Evolutionary conservation across 2,113 vertebrate genomes (phyloP).

Genomic region (Hyperopisus bebe): DNA sequence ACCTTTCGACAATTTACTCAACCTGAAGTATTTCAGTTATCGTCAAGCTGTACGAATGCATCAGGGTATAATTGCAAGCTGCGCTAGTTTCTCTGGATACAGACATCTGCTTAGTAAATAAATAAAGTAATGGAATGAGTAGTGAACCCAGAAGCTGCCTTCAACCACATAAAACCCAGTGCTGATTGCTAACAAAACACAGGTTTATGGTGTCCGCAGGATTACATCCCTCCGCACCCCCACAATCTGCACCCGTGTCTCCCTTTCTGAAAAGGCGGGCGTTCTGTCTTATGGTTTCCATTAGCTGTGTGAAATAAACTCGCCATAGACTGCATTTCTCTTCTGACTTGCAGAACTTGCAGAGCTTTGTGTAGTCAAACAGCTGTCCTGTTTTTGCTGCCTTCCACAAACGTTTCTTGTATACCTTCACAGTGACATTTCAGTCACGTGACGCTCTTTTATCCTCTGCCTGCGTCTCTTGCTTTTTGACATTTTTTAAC

Average conservation of each 20-base stretch:
- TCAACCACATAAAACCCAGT: background rate
- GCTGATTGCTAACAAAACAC: conserved; percentile 18
- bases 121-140: background rate
- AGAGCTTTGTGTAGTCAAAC: no score
- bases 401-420: background rate
- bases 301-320: conserved; percentile 18
- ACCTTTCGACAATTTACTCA: background rate
- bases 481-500: no score
- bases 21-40: background rate
- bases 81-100: background rate
- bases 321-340: background rate
- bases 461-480: background rate
- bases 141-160: conserved; percentile 12
- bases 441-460: background rate
- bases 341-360: background rate
- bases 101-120: conserved; percentile 11
- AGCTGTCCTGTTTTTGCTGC: background rate
- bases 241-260: background rate
- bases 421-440: background rate
- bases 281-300: conserved; percentile 22
- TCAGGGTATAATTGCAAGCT: background rate
- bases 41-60: background rate
- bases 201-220: conserved; percentile 8
- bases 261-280: background rate
- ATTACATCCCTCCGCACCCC: background rate